Evolutionary conservation across 2,888 invertebrate species (phyloP).

Genomic region (Petrolisthes manimaculis): DNA sequence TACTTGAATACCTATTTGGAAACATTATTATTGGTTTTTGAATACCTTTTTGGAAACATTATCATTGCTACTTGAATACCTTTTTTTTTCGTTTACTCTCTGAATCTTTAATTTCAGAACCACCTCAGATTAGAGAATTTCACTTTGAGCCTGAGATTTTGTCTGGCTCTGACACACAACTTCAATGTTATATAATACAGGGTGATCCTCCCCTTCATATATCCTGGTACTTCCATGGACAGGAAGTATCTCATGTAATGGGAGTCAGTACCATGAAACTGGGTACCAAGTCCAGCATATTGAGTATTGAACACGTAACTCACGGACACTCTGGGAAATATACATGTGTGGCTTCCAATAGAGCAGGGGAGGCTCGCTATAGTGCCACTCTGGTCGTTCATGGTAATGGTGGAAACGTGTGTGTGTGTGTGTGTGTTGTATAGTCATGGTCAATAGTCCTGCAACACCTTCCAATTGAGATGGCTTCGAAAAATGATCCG

Average conservation of each 20-base stretch:
- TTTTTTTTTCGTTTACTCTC: background rate
- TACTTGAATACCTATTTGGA: no score
- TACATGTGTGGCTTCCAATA: conserved; percentile 67
- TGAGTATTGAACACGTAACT: conserved; percentile 79
- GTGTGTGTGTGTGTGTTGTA: no score
- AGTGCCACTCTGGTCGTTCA: conserved; percentile 67
- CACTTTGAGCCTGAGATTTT: conserved; percentile 74
- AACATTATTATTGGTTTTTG: no score
- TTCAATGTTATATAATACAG: conserved; percentile 68
- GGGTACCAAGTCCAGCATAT: conserved; percentile 76
- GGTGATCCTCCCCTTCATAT: conserved; percentile 71
- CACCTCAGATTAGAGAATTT: conserved; percentile 74
- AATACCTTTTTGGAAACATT: background rate
- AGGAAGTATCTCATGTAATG: conserved; percentile 68
- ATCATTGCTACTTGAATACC: conserved; percentile 8
- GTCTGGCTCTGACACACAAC: conserved; percentile 66
- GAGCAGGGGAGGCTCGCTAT: conserved; percentile 67
- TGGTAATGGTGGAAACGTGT: conserved; percentile 63
- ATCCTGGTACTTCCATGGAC: conserved; percentile 70
- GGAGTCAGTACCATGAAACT: conserved; percentile 67
- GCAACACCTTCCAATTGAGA: no score
- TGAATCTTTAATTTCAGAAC: conserved; percentile 68
- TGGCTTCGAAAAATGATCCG: no score
- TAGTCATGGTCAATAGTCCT: no score
- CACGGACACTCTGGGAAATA: conserved; percentile 75